Evolutionary conservation across 2,113 vertebrate genomes (phyloP).

Genomic region (Delphinapterus leucas): DNA sequence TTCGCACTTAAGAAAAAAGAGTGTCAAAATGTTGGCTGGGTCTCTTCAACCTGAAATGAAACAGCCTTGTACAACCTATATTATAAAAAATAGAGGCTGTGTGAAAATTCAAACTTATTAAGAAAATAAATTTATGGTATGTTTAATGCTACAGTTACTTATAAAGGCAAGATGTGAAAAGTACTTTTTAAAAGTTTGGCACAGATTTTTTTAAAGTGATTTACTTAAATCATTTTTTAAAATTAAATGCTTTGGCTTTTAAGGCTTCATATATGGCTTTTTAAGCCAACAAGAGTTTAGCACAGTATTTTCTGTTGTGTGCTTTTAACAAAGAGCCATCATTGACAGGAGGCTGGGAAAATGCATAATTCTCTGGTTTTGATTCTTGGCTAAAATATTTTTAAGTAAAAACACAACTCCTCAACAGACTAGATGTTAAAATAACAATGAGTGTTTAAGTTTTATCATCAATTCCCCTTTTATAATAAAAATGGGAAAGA

Average conservation of each 20-base stretch:
- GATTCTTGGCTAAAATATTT: slow-evolving; percentile 36
- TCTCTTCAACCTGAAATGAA: slow-evolving; percentile 38
- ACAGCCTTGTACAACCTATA: slow-evolving; percentile 26
- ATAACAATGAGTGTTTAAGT: slow-evolving; percentile 37
- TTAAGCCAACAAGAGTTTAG: background rate
- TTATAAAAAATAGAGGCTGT: slow-evolving; percentile 35
- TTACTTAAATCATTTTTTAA: slow-evolving; percentile 57
- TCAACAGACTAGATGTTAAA: slow-evolving; percentile 45
- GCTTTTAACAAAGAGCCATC: background rate
- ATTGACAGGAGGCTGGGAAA: background rate
- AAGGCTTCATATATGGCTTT: slow-evolving; percentile 71
- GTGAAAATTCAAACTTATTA: slow-evolving; percentile 26
- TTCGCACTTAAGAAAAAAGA: slow-evolving; percentile 62
- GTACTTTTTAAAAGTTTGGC: slow-evolving; percentile 64
- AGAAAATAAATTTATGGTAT: slow-evolving; percentile 55
- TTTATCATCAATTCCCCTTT: slow-evolving; percentile 27
- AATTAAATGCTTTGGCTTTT: slow-evolving; percentile 65
- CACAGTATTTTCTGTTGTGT: background rate
- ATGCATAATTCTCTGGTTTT: slow-evolving; percentile 22
- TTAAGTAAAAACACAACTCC: slow-evolving; percentile 47
- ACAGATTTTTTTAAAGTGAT: slow-evolving; percentile 39
- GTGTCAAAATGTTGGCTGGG: slow-evolving; percentile 16
- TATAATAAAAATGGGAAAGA: slow-evolving; percentile 11
- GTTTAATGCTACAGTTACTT: background rate
- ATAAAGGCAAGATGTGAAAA: slow-evolving; percentile 52